Base-by-base conservation (phyloP, 2,113 vertebrate genomes). In the Jaculus jaculus region DNA sequence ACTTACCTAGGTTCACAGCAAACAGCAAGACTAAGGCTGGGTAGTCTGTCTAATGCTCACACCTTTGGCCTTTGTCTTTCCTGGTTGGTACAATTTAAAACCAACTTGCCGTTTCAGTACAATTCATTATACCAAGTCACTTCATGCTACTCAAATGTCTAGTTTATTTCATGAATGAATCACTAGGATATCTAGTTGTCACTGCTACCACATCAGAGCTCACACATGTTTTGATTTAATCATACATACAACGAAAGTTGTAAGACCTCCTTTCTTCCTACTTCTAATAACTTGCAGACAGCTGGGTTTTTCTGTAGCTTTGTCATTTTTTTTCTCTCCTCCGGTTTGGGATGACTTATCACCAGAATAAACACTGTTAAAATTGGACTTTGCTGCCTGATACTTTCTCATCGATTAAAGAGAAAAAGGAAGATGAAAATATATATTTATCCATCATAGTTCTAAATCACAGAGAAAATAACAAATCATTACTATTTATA, bases 321-420 rank as follows among this genome's bases (percentile, higher is more conserved):
- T 87, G 37, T 84, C 90, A 32, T 72, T 73, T 58, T 95, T 94
- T 95, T 65, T 47, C 82, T 83, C 42, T 85, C 87, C n/a, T 71
- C 94, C 93, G 94, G 47, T 95, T 93, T 95, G 71, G 24, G 65
- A 71, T 85, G 95, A 90, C 60, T 65, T 82, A 71, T 94, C 93
- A 95, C 83, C 39, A 66, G 54, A 95, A 91, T 96, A 92, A 95
- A 90, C 82, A 61, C 47, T 91, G 89, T 87, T 47, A 87, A 95
- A 95, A 84, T 74, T 91, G 89, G 77, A 81, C 42, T 47, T 47
- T 47, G 42, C 42, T 47, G 42, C 42, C 42, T 47, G 42, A 8
- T 8, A 47, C 42, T 47, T 47, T 47, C 42, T 47, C 42, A 47
- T 47, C 42, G 8, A 47, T 47, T 47, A 47, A 47, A 47, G 42